These are phyloP conservation scores for Samia ricini DNA, from an alignment of 1,140 invertebrate genomes.

Conservation along the genomic window DNA sequence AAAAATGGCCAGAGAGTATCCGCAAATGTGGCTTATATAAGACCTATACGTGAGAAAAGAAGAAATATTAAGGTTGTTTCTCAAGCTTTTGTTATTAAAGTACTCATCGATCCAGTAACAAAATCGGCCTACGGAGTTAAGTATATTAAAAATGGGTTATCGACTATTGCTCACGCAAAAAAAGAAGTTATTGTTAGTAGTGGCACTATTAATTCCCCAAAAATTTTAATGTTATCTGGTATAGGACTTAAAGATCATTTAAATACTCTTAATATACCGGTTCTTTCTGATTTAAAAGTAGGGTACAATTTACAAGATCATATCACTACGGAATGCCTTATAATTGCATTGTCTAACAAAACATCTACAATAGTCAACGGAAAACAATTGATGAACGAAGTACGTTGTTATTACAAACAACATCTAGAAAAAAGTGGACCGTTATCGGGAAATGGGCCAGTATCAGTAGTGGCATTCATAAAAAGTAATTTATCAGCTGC, in stretches of 20 bases:
- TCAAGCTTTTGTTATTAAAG: slow-evolving; percentile 81
- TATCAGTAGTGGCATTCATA: slow-evolving; percentile 70
- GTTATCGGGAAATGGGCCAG: slow-evolving; percentile 62
- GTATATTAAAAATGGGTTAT: slow-evolving; percentile 78
- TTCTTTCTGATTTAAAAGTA: slow-evolving; percentile 33
- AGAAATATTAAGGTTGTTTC: slow-evolving; percentile 84
- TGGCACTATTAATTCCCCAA: slow-evolving; percentile 37
- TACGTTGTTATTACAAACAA: not conserved
- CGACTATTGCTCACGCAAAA: slow-evolving; percentile 32
- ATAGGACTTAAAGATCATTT: slow-evolving; percentile 37
- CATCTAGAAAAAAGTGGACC: slow-evolving; percentile 44
- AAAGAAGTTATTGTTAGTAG: slow-evolving; percentile 39
- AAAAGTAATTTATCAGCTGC: slow-evolving; percentile 63
- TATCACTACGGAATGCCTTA: slow-evolving; percentile 10
- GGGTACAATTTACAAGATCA: slow-evolving; percentile 43
- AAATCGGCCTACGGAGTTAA: slow-evolving; percentile 84
- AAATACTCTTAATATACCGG: slow-evolving; percentile 28
- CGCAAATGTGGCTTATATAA: slow-evolving; percentile 86
- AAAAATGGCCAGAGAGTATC: slow-evolving; percentile 82
- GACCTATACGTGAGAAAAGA: slow-evolving; percentile 82
- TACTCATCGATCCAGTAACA: slow-evolving; percentile 82
- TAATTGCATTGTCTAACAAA: slow-evolving; percentile 6
- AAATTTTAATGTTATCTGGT: slow-evolving; percentile 41
- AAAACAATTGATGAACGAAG: not conserved
- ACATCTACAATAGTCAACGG: slow-evolving; percentile 2